phyloP scores from a whole-genome alignment of 2,888 invertebrate species.

The Drosophila engyochracea region DNA sequence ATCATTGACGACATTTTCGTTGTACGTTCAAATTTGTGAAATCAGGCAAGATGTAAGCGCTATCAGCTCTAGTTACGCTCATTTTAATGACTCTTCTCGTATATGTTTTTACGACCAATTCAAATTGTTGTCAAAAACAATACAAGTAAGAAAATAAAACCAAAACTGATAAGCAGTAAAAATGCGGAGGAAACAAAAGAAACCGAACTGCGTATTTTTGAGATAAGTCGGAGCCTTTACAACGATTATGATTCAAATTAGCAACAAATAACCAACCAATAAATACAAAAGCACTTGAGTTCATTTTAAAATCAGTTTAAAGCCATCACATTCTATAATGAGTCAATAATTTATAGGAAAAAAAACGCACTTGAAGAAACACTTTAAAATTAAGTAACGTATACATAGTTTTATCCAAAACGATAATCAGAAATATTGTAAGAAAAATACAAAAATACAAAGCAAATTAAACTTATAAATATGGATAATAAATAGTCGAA shows the following conservation, averaged over 20 bases:
- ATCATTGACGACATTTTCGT: constrained; percentile 33
- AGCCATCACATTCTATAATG: background rate
- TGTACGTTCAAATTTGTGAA: constrained; percentile 23
- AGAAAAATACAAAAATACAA: background rate
- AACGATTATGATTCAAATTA: constrained; percentile 8
- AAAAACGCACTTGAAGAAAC: background rate
- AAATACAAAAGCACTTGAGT: background rate
- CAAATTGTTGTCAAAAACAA: constrained; percentile 17
- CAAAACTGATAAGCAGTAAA: constrained; percentile 31
- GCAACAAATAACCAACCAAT: background rate
- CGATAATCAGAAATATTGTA: background rate
- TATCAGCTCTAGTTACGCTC: constrained; percentile 33
- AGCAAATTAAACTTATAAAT: background rate
- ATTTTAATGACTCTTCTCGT: constrained; percentile 42
- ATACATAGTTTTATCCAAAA: too few species aligned
- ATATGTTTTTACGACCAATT: constrained; percentile 63
- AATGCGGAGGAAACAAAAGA: constrained; percentile 7
- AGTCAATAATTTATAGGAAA: background rate
- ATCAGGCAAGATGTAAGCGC: constrained; percentile 28
- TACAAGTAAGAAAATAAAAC: background rate
- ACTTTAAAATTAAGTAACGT: background rate
- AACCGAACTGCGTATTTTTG: constrained; percentile 11
- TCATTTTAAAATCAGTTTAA: background rate
- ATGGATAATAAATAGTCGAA: background rate
- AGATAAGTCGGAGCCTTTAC: background rate